A percentile compares a stretch with the other conserved stretches of the same genome.
phyloP scores from a whole-genome alignment of 2,113 vertebrate species.

The Ptyas mucosa region DNA sequence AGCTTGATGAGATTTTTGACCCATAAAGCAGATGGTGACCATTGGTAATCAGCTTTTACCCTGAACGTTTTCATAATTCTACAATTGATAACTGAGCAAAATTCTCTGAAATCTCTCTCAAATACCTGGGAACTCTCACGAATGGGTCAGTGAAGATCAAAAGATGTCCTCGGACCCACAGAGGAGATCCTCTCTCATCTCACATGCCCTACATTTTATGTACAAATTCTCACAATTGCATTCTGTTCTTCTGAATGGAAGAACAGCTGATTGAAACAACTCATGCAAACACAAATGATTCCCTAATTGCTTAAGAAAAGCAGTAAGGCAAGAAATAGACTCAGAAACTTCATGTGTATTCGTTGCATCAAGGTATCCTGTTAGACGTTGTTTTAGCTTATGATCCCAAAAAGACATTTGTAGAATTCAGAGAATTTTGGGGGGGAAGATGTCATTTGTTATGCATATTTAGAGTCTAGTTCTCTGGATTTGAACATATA shows the following conservation, averaged over 20 bases:
- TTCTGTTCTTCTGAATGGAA: background rate
- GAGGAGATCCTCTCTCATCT: too few relatives aligned
- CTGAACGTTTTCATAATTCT: background rate
- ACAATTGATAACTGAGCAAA: background rate
- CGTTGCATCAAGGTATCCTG: constrained; percentile 26
- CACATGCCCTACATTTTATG: background rate
- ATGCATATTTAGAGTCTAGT: background rate
- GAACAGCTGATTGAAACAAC: background rate
- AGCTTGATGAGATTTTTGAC: background rate
- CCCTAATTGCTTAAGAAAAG: background rate
- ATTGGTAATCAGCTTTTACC: background rate
- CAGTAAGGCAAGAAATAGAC: background rate
- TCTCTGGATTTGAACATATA: background rate
- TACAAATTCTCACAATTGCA: background rate
- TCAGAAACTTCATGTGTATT: fast-evolving
- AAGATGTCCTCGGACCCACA: background rate
- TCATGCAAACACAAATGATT: background rate
- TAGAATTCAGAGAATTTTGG: background rate
- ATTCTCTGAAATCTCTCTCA: background rate
- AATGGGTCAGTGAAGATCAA: background rate
- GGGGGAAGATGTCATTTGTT: background rate
- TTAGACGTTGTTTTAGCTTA: constrained; percentile 14
- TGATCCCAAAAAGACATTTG: background rate
- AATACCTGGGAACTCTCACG: background rate
- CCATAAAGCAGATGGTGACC: background rate